Conservation (phyloP, 1,140 invertebrate species). For the Trypoxylus dichotomus region DNA sequence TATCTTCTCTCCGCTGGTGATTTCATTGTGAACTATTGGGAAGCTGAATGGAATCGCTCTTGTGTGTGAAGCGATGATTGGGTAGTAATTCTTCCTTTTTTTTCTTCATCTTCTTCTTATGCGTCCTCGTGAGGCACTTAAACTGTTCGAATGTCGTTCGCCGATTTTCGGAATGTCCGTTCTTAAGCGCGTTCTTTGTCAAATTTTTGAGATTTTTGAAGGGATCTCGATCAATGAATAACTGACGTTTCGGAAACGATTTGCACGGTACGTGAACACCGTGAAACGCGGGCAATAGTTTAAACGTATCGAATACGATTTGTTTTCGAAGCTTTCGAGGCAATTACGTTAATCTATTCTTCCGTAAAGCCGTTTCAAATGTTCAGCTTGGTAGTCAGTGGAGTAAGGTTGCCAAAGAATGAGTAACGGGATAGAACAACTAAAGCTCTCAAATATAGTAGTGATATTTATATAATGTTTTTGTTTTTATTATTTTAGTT, state of each 20-base stretch:
- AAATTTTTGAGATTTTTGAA: slow-evolving; percentile 4
- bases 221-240: not conserved
- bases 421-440: no score
- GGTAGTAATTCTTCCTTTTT: slow-evolving; percentile 16
- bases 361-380: not conserved
- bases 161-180: not conserved
- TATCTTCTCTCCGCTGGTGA: slow-evolving; percentile 21
- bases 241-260: slow-evolving; percentile 11
- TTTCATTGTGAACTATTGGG: slow-evolving; percentile 17
- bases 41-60: slow-evolving; percentile 23
- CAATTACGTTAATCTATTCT: not conserved
- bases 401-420: no score
- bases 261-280: not conserved
- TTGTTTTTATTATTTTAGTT: no score
- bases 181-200: slow-evolving; percentile 9
- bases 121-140: not conserved
- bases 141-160: slow-evolving; percentile 9
- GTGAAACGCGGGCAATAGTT: not conserved
- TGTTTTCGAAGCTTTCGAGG: not conserved
- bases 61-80: slow-evolving; percentile 27
- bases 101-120: not conserved
- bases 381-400: not conserved
- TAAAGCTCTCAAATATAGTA: no score
- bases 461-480: no score
- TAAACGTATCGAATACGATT: slow-evolving; percentile 8